Percentiles rank a stretch among this genome's conserved stretches.
Evolutionary conservation across 1,140 invertebrate species (phyloP).

Genomic region (Macrotrachela quadricornifera): DNA sequence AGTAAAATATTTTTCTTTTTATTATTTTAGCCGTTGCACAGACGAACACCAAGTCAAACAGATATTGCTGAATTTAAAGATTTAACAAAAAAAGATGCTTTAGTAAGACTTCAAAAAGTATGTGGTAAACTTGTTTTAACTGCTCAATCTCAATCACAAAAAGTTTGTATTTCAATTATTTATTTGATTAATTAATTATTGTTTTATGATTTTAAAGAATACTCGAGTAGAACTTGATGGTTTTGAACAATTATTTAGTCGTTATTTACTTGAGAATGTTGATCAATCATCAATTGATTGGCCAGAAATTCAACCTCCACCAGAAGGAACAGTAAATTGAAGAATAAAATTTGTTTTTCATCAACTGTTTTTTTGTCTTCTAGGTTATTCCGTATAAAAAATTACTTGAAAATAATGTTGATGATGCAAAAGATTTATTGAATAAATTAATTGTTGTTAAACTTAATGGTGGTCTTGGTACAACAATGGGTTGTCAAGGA

Average conservation of each 20-base stretch:
- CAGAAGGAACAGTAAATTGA: slow-evolving; percentile 47
- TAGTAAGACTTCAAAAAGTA: slow-evolving; percentile 37
- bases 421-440: slow-evolving; percentile 41
- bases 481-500: slow-evolving; percentile 96
- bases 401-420: not conserved
- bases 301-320: slow-evolving; percentile 71
- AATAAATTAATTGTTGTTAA: slow-evolving; percentile 91
- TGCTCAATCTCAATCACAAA: slow-evolving; percentile 23
- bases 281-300: slow-evolving; percentile 66
- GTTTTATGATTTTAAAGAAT: slow-evolving; percentile 15
- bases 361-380: not conserved
- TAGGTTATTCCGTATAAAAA: not conserved
- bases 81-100: slow-evolving; percentile 20
- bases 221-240: slow-evolving; percentile 45
- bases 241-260: slow-evolving; percentile 58
- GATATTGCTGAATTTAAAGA: slow-evolving; percentile 17
- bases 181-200: too few species aligned
- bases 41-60: slow-evolving; percentile 3
- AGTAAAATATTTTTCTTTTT: too few species aligned
- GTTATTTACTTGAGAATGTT: slow-evolving; percentile 48
- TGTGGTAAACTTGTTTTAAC: slow-evolving; percentile 48
- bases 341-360: not conserved
- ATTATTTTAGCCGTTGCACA: not conserved
- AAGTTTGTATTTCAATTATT: too few species aligned
- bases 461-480: slow-evolving; percentile 91